Evolutionary conservation across 1,140 invertebrate genomes (phyloP).

Genomic region (Apocrypta bakeri): DNA sequence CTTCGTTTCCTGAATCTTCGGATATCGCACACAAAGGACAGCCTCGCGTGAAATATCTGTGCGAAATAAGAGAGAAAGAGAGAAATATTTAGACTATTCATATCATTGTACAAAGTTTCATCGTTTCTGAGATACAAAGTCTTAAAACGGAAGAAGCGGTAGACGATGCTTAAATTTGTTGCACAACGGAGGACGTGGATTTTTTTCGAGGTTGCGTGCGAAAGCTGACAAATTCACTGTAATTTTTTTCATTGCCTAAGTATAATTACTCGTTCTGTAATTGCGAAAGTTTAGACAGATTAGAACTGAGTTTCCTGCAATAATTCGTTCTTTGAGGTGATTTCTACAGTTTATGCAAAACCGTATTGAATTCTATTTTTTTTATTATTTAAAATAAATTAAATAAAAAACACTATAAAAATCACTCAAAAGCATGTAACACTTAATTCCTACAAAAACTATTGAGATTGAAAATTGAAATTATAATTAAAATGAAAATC

Average conservation of each 20-base stretch:
- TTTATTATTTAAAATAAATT: too few species aligned
- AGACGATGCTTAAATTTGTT: neutral
- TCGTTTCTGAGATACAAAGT: neutral
- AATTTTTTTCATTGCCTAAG: neutral
- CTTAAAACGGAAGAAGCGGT: too few species aligned
- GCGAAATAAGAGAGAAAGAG: neutral
- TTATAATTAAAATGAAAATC: too few species aligned
- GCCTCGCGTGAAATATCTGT: neutral
- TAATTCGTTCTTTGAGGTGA: too few species aligned
- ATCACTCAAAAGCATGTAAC: too few species aligned
- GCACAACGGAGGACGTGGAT: neutral
- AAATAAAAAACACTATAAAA: too few species aligned
- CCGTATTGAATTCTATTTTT: too few species aligned
- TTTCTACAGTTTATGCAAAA: too few species aligned
- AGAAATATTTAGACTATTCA: neutral
- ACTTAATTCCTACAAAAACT: too few species aligned
- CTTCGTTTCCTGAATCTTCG: neutral
- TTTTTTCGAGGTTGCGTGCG: neutral
- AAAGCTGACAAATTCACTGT: neutral
- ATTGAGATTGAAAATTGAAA: too few species aligned
- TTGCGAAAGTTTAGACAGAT: neutral
- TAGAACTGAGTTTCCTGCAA: too few species aligned
- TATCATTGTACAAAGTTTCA: neutral
- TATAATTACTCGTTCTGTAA: neutral
- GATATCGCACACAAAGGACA: neutral